Evolutionary conservation across 2,888 invertebrate species (phyloP), one percentile per base, ranked within the genome.

Genomic region (Pyralis farinalis): DNA sequence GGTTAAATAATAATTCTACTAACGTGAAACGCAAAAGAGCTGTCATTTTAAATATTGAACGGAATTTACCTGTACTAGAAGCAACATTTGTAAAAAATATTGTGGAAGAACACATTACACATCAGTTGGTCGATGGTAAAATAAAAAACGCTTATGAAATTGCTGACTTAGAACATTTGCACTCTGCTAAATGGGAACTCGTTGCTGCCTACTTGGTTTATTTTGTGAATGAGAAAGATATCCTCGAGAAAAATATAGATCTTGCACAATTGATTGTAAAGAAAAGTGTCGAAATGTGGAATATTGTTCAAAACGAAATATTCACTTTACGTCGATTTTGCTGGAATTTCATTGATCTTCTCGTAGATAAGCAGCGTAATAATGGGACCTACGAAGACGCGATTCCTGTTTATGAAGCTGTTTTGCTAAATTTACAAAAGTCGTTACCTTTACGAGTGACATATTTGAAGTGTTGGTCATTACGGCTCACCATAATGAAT

Each of bases 391-490:
- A 44, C 16, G n/a, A 16, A 35, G 44, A 54, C n/a, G 31, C 46
- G 0, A 52, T 54, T 43, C 27, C 34, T 1, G 28, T 73, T 25
- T 51, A 68, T 41, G 55, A 60, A 25, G 37, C 29, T 7, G 42
- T 72, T 25, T 25, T 66, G 7, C 29, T 46, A 25, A 42, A 37
- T 10, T 42, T 68, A 9, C 42, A 42, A 27, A 50, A 44, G 8
- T 33, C 31, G 11, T 46, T 63, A 27, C 44, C 49, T 3, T 21
- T 51, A 6, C 40, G 60, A 25, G 53, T 63, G 34, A 54, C 55
- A 10, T 72, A 71, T 41, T 43, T 55, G 5, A 21, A 38, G n/a
- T 10, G 57, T n/a, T 73, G 68, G 74, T 43, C 55, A 7, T 44
- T 72, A 29, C 39, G 47, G 20, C 30, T 71, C 4, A 42, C 50